Evolutionary conservation across 2,797 vertebrate species (phyloP).

Genomic region (Denticeps clupeoides): DNA sequence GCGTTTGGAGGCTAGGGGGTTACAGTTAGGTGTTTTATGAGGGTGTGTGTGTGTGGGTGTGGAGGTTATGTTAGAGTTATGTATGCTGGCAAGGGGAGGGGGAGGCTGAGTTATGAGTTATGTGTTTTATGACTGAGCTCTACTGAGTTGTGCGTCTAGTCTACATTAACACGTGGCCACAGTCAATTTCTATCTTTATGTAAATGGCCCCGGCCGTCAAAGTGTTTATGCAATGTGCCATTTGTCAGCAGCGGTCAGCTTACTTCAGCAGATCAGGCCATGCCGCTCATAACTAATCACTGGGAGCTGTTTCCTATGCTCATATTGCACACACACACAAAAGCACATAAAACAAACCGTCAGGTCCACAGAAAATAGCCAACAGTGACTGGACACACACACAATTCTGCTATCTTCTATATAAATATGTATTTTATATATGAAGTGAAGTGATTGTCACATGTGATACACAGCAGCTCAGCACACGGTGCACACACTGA

Average conservation of each 20-base stretch:
- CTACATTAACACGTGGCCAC: constrained; percentile 1
- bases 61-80: too few species aligned
- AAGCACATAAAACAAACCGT: neutral
- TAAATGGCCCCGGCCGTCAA: constrained; percentile 9
- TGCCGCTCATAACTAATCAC: neutral
- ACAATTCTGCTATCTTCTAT: too few species aligned
- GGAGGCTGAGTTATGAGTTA: neutral
- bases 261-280: constrained; percentile 7
- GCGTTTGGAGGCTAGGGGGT: too few species aligned
- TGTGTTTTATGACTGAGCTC: neutral
- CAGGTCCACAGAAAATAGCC: neutral
- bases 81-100: neutral
- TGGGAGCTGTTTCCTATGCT: neutral
- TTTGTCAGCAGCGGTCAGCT: constrained; percentile 14
- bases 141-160: constrained; percentile 8
- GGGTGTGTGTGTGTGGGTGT: too few species aligned
- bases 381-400: neutral
- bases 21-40: too few species aligned
- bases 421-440: too few species aligned
- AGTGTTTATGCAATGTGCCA: constrained; percentile 11
- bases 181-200: constrained; percentile 24
- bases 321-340: neutral
- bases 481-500: too few species aligned
- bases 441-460: too few species aligned
- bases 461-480: too few species aligned